Percentiles rank a stretch among this genome's conserved stretches.
These are phyloP conservation scores for Pedicia rivosa DNA, from an alignment of 2,888 invertebrate genomes.

Conservation along the genomic window DNA sequence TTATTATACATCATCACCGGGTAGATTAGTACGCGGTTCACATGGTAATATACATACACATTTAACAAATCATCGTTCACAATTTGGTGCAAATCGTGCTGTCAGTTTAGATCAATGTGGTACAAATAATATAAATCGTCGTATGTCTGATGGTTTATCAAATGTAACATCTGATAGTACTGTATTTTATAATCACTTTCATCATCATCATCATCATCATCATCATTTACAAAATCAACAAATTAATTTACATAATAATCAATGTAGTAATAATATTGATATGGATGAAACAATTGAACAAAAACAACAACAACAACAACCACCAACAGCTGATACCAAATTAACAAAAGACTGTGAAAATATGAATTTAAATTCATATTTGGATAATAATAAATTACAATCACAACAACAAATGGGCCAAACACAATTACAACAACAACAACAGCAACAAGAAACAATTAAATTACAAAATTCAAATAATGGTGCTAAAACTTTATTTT, in stretches of 20 bases:
- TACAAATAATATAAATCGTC: constrained; percentile 25
- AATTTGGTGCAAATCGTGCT: constrained; percentile 30
- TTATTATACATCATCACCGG: constrained; percentile 28
- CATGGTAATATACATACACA: constrained; percentile 31
- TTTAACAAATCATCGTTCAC: constrained; percentile 23
- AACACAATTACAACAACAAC: background rate
- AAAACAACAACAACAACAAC: no score
- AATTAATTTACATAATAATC: background rate
- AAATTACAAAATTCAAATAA: constrained; percentile 2
- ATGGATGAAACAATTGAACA: constrained; percentile 1
- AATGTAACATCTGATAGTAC: constrained; percentile 31
- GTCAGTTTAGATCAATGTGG: constrained; percentile 31
- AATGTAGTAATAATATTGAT: background rate
- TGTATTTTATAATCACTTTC: constrained; percentile 29
- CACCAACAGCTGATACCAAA: constrained; percentile 2
- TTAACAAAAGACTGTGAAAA: constrained; percentile 4
- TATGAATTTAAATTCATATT: constrained; percentile 2
- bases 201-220: constrained; percentile 21
- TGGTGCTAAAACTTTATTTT: constrained; percentile 22
- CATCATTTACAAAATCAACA: background rate
- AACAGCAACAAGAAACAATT: background rate
- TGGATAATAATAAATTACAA: background rate
- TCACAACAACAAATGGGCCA: background rate
- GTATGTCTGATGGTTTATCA: constrained; percentile 28
- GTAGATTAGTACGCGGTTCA: constrained; percentile 26